phyloP scores from a whole-genome alignment of 2,888 invertebrate genomes.

The Lamellibrachia columna region DNA sequence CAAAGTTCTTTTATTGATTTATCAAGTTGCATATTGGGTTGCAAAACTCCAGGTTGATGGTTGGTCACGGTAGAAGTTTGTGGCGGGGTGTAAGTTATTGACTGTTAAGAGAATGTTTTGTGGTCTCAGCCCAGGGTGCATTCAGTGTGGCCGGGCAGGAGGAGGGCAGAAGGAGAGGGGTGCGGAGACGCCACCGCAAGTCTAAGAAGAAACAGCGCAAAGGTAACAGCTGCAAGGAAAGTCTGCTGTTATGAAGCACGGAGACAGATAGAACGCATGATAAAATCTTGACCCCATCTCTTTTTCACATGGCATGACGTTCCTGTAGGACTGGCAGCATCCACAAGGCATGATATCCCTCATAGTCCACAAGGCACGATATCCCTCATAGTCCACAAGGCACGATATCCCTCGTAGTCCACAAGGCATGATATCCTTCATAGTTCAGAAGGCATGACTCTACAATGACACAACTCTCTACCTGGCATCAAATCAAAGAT shows the following conservation, averaged over 20 bases:
- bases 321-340: not conserved
- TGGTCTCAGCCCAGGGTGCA: not conserved
- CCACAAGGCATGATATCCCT: not conserved
- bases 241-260: not conserved
- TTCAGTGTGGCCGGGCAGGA: not conserved
- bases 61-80: not conserved
- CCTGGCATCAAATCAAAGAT: not conserved
- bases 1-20: not conserved
- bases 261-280: not conserved
- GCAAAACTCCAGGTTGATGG: not conserved
- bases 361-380: not conserved
- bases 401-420: not conserved
- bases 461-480: not conserved
- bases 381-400: not conserved
- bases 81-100: not conserved
- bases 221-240: not conserved
- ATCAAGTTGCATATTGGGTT: not conserved
- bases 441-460: not conserved
- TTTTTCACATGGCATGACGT: not conserved
- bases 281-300: not conserved
- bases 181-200: not conserved
- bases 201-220: slow-evolving; percentile 4
- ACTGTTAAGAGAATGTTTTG: not conserved
- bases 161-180: not conserved
- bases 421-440: not conserved